Percentiles rank a stretch among this genome's conserved stretches.
phyloP scores from a whole-genome alignment of 2,113 vertebrate genomes.

The Meles meles region DNA sequence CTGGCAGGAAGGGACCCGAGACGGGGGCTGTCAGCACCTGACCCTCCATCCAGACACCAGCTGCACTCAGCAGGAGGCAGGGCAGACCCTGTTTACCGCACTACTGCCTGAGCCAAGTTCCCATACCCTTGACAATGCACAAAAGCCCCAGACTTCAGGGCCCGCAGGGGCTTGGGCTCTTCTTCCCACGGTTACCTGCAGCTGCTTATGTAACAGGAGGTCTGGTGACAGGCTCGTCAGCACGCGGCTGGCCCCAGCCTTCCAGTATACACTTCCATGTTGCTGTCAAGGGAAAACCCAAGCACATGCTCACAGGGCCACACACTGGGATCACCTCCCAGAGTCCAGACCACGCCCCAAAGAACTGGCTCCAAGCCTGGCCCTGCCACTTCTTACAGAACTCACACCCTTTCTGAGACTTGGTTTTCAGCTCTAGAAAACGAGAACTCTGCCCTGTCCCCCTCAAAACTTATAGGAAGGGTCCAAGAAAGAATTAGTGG shows the following conservation, averaged over 20 bases:
- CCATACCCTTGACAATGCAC: background rate
- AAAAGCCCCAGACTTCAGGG: background rate
- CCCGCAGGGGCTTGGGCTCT: background rate
- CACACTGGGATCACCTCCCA: background rate
- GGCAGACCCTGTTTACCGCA: background rate
- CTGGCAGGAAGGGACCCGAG: background rate
- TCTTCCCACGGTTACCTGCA: constrained; percentile 83
- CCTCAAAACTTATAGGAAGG: background rate
- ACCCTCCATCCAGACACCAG: background rate
- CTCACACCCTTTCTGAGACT: background rate
- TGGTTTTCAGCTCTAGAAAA: background rate
- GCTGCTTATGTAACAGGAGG: constrained; percentile 80
- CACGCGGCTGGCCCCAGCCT: constrained; percentile 80
- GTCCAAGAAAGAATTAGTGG: background rate
- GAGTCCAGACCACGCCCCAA: background rate
- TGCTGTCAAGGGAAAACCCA: constrained; percentile 83
- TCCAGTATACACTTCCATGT: constrained; percentile 97
- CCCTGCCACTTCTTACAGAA: background rate
- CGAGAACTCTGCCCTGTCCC: background rate
- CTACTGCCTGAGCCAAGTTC: background rate
- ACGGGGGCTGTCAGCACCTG: background rate
- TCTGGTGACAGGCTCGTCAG: constrained; percentile 81
- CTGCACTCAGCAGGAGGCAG: background rate
- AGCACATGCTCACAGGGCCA: rapidly evolving
- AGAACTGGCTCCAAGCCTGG: background rate